Percentiles rank a stretch among this genome's conserved stretches.
Evolutionary conservation across 2,113 vertebrate species (phyloP).

Genomic region (Enhydra lutris): DNA sequence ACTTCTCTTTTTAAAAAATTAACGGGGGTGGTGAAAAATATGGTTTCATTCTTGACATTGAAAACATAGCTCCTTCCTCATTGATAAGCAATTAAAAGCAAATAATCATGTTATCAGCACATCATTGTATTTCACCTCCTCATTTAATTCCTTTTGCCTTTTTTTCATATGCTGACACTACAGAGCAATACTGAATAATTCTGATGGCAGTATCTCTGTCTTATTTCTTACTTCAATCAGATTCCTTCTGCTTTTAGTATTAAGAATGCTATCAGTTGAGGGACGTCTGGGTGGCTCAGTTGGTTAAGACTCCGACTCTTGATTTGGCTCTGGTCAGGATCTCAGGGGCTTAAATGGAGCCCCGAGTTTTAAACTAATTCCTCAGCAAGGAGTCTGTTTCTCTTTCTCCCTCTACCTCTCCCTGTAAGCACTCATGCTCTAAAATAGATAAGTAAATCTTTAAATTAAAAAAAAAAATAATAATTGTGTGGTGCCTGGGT

Average conservation of each 20-base stretch:
- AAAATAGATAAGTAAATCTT: neutral
- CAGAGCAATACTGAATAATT: neutral
- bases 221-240: neutral
- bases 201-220: neutral
- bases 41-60: neutral
- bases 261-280: neutral
- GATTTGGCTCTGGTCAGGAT: neutral
- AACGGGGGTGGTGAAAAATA: neutral
- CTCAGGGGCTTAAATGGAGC: neutral
- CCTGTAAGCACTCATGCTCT: neutral
- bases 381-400: neutral
- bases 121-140: neutral
- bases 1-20: constrained; percentile 20
- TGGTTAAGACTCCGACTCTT: neutral
- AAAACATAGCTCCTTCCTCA: neutral
- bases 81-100: neutral
- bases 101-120: neutral
- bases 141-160: neutral
- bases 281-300: neutral
- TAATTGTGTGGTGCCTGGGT: too few species aligned
- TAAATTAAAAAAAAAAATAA: neutral
- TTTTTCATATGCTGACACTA: neutral
- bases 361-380: neutral
- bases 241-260: neutral
- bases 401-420: neutral